A percentile compares a stretch with the other conserved stretches of the same genome.
Evolutionary conservation across 2,797 vertebrate genomes (phyloP).

Genomic region (Epinephelus malabaricus): DNA sequence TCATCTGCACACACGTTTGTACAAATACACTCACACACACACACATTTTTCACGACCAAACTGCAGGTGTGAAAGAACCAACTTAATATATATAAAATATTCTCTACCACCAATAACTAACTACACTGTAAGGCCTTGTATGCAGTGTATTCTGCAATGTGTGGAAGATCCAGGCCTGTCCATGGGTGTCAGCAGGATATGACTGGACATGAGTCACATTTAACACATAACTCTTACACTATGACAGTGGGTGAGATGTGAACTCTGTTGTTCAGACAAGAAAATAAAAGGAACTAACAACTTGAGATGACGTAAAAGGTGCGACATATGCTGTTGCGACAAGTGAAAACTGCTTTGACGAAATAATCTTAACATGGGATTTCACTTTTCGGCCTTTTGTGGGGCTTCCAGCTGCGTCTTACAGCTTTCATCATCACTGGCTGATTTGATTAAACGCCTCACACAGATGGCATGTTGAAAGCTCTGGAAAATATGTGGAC

Average conservation of each 20-base stretch:
- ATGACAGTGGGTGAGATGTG: neutral
- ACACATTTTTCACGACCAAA: constrained; percentile 10
- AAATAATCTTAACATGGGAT: neutral
- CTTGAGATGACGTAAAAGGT: neutral
- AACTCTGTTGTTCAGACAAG: constrained; percentile 38
- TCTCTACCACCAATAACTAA: neutral
- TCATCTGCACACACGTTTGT: constrained; percentile 11
- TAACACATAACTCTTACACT: neutral
- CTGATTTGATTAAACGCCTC: neutral
- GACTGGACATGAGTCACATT: constrained; percentile 64
- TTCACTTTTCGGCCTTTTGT: neutral
- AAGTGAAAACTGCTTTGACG: neutral
- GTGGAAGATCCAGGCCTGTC: neutral
- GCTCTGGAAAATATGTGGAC: too few species aligned
- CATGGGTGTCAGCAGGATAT: constrained; percentile 51
- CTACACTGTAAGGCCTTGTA: neutral
- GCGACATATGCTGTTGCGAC: neutral
- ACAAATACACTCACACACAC: neutral
- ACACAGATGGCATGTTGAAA: neutral
- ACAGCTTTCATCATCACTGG: too few species aligned
- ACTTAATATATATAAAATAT: neutral
- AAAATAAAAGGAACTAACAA: constrained; percentile 21
- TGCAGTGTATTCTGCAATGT: constrained; percentile 25
- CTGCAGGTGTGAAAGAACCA: neutral
- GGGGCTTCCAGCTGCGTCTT: too few species aligned